A percentile compares a stretch with the other conserved stretches of the same genome.
These are phyloP conservation scores for Glyphotaelius pellucidus DNA, from an alignment of 2,888 invertebrate genomes.

Conservation along the genomic window DNA sequence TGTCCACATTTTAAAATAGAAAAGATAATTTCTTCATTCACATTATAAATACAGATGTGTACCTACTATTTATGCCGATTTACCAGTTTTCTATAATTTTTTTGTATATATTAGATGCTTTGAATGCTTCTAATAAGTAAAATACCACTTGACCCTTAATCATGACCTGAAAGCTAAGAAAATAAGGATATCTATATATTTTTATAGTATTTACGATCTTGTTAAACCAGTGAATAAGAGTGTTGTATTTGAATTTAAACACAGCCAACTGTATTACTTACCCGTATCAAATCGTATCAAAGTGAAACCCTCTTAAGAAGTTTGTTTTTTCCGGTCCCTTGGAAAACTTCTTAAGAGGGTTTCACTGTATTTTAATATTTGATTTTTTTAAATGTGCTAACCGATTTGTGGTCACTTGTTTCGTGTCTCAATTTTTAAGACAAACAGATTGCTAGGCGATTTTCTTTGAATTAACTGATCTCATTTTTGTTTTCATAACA, in stretches of 20 bases:
- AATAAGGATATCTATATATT: conserved; percentile 12
- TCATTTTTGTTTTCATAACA: not conserved
- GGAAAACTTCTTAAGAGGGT: too few species aligned
- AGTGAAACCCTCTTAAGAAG: too few species aligned
- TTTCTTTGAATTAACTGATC: not conserved
- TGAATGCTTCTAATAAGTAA: not conserved
- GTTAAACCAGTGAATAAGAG: conserved; percentile 5
- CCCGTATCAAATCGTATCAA: not conserved
- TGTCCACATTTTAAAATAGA: not conserved
- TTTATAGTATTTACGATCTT: conserved; percentile 27
- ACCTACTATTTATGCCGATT: not conserved
- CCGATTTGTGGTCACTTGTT: not conserved
- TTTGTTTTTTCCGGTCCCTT: too few species aligned
- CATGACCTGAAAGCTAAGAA: not conserved
- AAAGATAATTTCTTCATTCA: not conserved
- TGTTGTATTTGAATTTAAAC: not conserved
- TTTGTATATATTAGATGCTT: not conserved
- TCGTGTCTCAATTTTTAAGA: not conserved
- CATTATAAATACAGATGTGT: not conserved
- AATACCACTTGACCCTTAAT: not conserved
- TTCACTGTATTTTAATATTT: not conserved
- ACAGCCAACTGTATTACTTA: not conserved
- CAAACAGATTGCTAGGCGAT: not conserved
- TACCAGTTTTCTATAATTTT: not conserved
- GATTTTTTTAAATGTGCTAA: not conserved